phyloP scores from a whole-genome alignment of 2,113 vertebrate species.

The Proterorhinus semilunaris region DNA sequence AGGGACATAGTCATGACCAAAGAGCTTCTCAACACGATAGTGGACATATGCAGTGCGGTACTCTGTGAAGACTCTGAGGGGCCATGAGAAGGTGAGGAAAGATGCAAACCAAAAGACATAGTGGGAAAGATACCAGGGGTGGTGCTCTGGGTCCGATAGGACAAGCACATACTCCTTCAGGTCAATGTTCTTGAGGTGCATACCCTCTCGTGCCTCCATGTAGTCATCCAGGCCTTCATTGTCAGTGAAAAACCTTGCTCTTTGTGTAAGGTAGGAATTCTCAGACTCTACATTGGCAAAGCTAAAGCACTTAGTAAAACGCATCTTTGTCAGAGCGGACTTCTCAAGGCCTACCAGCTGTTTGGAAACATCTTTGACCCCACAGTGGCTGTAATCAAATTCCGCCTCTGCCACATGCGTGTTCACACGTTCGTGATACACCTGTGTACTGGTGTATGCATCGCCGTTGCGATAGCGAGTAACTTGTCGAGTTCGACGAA shows the following conservation, averaged over 20 bases:
- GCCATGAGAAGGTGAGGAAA: conserved; percentile 93
- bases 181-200: conserved; percentile 95
- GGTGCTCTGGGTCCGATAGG: conserved; percentile 86
- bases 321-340: conserved; percentile 86
- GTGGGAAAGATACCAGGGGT: conserved; percentile 93
- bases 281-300: conserved; percentile 95
- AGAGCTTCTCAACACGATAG: conserved; percentile 95
- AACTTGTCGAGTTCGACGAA: conserved; percentile 90
- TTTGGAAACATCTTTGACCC: conserved; percentile 93
- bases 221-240: conserved; percentile 96
- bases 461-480: conserved; percentile 93
- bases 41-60: conserved; percentile 92
- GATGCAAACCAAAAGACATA: conserved; percentile 93
- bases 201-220: conserved; percentile 95
- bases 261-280: conserved; percentile 92
- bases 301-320: conserved; percentile 97
- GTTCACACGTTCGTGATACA: conserved; percentile 90
- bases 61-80: conserved; percentile 90
- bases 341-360: conserved; percentile 90
- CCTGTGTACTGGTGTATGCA: conserved; percentile 87
- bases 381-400: conserved; percentile 90
- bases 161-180: conserved; percentile 95
- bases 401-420: conserved; percentile 94
- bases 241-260: conserved; percentile 93
- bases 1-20: conserved; percentile 88